Conservation (phyloP, 2,113 vertebrate species). For the Ornithorhynchus anatinus region DNA sequence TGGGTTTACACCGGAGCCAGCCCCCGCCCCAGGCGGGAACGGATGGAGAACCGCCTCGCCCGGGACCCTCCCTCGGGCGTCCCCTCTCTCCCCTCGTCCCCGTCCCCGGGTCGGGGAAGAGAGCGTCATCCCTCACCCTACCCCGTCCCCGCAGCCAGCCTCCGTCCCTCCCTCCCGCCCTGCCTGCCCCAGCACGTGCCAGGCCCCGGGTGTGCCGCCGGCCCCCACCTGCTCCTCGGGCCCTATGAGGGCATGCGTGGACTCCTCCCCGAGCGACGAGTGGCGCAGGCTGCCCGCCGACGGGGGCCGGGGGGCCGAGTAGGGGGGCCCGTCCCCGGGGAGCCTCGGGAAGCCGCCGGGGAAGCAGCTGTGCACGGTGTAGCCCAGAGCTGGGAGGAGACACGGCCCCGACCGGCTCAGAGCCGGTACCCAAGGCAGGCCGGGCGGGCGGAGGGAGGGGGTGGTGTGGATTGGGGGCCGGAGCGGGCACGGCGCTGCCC, state of each 20-base stretch:
- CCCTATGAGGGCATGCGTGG: slow-evolving; percentile 87
- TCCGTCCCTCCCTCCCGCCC: neutral
- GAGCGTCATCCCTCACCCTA: neutral
- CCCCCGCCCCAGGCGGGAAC: neutral
- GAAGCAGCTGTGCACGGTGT: slow-evolving; percentile 86
- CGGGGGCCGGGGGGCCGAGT: slow-evolving; percentile 57
- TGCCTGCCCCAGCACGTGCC: neutral
- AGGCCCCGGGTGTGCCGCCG: neutral
- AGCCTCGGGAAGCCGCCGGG: slow-evolving; percentile 94
- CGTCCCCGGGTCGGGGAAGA: neutral
- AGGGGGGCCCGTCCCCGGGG: slow-evolving; percentile 80
- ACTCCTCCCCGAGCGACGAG: slow-evolving; percentile 88
- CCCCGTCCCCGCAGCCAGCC: neutral
- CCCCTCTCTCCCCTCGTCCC: neutral
- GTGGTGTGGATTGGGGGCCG: no score
- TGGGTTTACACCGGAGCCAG: slow-evolving; percentile 31
- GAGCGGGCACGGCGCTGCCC: no score
- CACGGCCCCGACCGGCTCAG: neutral
- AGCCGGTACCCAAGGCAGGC: neutral
- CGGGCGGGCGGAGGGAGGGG: no score
- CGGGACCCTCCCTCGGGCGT: neutral
- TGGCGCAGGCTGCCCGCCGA: slow-evolving; percentile 74
- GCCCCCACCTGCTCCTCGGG: slow-evolving; percentile 90
- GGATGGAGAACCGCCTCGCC: neutral
- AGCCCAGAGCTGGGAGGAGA: slow-evolving; percentile 79